Evolutionary conservation across 2,113 vertebrate genomes (phyloP).

Genomic region (Hippocampus mohnikei): DNA sequence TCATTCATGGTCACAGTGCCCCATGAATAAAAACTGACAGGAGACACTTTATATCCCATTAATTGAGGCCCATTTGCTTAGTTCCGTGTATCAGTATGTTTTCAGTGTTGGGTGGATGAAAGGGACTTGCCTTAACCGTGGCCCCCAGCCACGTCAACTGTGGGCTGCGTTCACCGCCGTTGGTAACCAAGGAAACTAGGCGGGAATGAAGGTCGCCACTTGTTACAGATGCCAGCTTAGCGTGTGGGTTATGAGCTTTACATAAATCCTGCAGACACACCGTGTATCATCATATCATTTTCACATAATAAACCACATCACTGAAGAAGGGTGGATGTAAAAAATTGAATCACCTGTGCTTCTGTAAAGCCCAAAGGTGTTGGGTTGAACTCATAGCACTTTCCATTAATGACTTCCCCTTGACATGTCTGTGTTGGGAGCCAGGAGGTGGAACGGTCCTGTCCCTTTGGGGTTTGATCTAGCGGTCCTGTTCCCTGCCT

Average conservation of each 20-base stretch:
- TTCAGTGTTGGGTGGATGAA: neutral
- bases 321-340: too few species aligned
- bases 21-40: neutral
- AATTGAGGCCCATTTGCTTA: neutral
- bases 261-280: slow-evolving; percentile 49
- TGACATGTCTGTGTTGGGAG: slow-evolving; percentile 38
- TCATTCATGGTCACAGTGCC: neutral
- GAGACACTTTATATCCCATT: neutral
- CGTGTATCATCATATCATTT: neutral
- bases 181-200: slow-evolving; percentile 62
- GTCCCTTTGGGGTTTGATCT: neutral
- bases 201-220: slow-evolving; percentile 51
- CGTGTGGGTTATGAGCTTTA: slow-evolving; percentile 37
- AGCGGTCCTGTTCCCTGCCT: slow-evolving; percentile 22
- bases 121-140: slow-evolving; percentile 51
- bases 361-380: slow-evolving; percentile 55
- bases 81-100: neutral
- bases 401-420: slow-evolving; percentile 56
- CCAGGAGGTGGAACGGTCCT: neutral
- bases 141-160: slow-evolving; percentile 68
- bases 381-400: slow-evolving; percentile 64
- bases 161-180: slow-evolving; percentile 37
- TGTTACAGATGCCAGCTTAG: slow-evolving; percentile 63
- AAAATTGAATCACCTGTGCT: slow-evolving; percentile 59
- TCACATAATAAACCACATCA: neutral